These are phyloP conservation scores for Spisula subtruncata DNA, from an alignment of 2,888 invertebrate species.

Conservation along the genomic window DNA sequence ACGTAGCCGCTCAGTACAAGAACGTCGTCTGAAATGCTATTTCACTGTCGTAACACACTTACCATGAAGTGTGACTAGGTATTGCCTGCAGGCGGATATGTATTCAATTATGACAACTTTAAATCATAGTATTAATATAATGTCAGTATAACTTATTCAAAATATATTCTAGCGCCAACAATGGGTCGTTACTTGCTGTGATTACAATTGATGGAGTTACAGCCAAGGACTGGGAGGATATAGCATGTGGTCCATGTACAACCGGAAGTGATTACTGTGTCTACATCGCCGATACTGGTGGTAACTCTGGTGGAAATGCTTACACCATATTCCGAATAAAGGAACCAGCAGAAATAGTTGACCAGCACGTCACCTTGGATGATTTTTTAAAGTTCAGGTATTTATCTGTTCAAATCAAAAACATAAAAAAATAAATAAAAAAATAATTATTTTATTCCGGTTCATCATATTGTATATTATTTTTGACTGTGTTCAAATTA, in stretches of 20 bases:
- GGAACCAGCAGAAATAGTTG: conserved; percentile 56
- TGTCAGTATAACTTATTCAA: not conserved
- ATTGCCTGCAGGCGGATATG: no score
- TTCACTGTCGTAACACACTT: no score
- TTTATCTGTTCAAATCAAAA: no score
- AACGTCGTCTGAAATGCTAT: no score
- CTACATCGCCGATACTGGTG: conserved; percentile 68
- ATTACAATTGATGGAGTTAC: conserved; percentile 57
- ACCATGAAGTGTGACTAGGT: no score
- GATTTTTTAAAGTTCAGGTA: conserved; percentile 65
- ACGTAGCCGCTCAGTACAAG: no score
- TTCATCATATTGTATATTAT: not conserved
- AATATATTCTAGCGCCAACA: not conserved
- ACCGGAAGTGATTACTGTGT: conserved; percentile 6
- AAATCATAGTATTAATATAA: no score
- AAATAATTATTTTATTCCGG: no score
- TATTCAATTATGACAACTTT: no score
- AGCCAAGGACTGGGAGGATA: conserved; percentile 72
- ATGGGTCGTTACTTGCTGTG: conserved; percentile 8
- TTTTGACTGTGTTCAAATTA: no score
- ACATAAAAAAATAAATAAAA: no score
- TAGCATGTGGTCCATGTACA: conserved; percentile 72
- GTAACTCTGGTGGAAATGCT: conserved; percentile 57
- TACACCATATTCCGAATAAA: conserved; percentile 69
- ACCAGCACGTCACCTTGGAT: conserved; percentile 50